Base-by-base conservation (phyloP, 2,113 vertebrate genomes). In the Grantiella picta region DNA sequence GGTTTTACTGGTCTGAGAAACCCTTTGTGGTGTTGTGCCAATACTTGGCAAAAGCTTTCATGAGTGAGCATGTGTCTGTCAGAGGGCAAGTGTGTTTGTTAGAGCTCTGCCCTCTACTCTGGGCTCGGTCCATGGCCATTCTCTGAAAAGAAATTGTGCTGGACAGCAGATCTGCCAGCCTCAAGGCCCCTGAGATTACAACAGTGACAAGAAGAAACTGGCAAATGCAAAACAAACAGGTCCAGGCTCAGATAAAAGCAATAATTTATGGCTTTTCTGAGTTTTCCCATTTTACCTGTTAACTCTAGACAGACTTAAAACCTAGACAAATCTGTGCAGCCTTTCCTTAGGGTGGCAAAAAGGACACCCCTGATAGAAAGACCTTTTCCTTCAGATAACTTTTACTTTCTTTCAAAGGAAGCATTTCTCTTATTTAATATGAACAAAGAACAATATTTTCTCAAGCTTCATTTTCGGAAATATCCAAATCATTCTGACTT, bases 391-490 rank as follows among this genome's bases (percentile, higher is more conserved):
- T 92, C 68, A 92, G 83, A 85, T 42, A 73, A 47, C 22, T 82
- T 89, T 35, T 44, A 42, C 36, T 40, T 93, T 52, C 12, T 49
- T 90, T 77, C 31, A 85, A 92, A 82, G 18, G 54, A 42, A 86
- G 61, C 3, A 15, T 57, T 83, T 90, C 18, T 82, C 19, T 47
- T 90, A 11, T 61, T 86, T 86, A 70, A 47, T 83, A 83, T 83
- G 79, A 90, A 90, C 68, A 86, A 94, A 94, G 79, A 23, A 59
- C 38, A 50, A 31, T 21, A 49, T 64, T 95, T 92, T 87, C 82
- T 94, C 57, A 93, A 90, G 49, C 53, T 72, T 91, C 13, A 24
- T 73, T 93, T 70, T 80, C 42, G 92, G 63, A 90, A 92, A 79
- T 76, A 91, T 31, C 44, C 44, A 95, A 96, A 95, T 86, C 12